These are phyloP conservation scores for Porites lutea DNA, from an alignment of 64 coral and sea anemone genomes.

Conservation along the genomic window DNA sequence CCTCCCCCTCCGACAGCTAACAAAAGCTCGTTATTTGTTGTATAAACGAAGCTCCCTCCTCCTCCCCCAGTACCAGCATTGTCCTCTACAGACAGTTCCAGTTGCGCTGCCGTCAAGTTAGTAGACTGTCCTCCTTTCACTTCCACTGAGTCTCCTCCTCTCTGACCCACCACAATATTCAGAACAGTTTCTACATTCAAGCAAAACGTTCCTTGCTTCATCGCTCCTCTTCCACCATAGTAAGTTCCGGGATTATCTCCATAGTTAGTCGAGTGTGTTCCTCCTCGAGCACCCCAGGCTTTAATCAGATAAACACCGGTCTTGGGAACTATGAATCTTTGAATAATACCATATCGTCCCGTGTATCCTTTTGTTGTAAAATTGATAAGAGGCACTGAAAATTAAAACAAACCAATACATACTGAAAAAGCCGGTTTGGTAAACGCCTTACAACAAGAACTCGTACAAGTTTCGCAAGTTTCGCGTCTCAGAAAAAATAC, in stretches of 20 bases:
- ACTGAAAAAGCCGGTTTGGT: no score
- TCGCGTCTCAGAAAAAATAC: no score
- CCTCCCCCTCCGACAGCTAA: no score
- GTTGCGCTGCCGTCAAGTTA: no score
- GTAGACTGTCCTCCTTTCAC: no score
- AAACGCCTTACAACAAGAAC: no score
- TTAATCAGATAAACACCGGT: not conserved
- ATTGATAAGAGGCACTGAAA: not conserved
- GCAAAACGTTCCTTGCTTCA: not conserved
- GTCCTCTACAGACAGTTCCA: no score
- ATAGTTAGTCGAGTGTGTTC: not conserved
- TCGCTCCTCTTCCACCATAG: not conserved
- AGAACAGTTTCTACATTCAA: not conserved
- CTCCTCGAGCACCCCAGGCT: not conserved
- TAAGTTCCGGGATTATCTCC: not conserved
- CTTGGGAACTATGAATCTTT: not conserved
- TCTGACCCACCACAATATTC: no score
- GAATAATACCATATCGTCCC: conserved; percentile 8
- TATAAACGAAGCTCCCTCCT: not conserved
- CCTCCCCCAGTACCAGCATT: no score
- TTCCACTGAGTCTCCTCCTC: no score
- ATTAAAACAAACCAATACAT: no score
- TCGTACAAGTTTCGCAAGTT: no score
- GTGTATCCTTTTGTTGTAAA: not conserved
- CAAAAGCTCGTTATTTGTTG: not conserved